Conservation (phyloP, 92 coral and sea anemone species). For the Epizoanthus illoricatus region DNA sequence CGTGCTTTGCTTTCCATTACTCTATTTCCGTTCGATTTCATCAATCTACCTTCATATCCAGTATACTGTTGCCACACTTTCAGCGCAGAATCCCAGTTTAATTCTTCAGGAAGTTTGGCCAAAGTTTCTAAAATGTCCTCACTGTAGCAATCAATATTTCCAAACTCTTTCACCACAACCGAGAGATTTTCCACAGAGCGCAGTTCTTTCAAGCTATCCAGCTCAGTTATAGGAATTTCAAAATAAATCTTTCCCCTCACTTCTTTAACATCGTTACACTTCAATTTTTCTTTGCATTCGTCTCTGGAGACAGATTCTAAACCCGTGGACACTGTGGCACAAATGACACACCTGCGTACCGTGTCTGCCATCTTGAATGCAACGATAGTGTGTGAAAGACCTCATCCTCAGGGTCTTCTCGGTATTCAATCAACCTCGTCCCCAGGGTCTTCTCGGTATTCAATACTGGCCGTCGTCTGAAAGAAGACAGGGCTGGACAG, state of each 20-base stretch:
- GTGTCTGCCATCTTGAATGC: constrained; percentile 71
- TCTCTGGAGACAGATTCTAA: constrained; percentile 74
- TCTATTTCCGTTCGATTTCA: neutral
- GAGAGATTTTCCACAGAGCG: constrained; percentile 88
- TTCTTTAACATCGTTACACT: constrained; percentile 60
- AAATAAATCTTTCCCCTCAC: constrained; percentile 86
- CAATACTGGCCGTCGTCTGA: too few species aligned
- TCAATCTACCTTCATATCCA: constrained; percentile 42
- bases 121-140: constrained; percentile 62
- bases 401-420: too few species aligned
- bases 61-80: constrained; percentile 71
- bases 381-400: too few species aligned
- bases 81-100: constrained; percentile 73
- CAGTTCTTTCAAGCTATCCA: constrained; percentile 57
- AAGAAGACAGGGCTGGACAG: too few species aligned
- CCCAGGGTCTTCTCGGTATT: too few species aligned
- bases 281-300: constrained; percentile 84
- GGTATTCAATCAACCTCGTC: too few species aligned
- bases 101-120: constrained; percentile 60
- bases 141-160: constrained; percentile 50
- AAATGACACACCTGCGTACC: constrained; percentile 50
- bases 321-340: constrained; percentile 94
- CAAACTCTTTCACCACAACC: constrained; percentile 77
- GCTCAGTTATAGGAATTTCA: constrained; percentile 59
- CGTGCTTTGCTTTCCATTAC: constrained; percentile 26